Conservation (phyloP, 2,797 vertebrate species). For the Poecilia picta region DNA sequence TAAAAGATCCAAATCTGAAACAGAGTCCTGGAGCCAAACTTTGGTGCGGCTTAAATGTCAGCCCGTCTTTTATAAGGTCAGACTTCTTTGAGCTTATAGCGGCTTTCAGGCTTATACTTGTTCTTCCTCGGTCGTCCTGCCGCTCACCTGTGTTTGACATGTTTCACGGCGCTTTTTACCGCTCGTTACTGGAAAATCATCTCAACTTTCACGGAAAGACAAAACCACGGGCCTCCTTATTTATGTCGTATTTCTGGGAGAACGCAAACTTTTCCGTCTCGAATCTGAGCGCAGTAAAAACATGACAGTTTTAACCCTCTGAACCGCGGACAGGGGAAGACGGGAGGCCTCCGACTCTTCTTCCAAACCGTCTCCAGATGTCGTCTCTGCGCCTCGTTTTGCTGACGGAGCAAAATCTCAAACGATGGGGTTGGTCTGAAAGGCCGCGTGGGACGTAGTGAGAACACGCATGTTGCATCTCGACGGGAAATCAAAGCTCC, state of each 20-base stretch:
- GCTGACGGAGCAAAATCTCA: constrained; percentile 52
- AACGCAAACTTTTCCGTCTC: constrained; percentile 39
- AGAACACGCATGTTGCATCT: constrained; percentile 50
- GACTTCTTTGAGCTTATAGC: constrained; percentile 12
- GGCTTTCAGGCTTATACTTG: constrained; percentile 4
- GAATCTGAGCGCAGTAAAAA: constrained; percentile 24
- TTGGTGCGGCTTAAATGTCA: constrained; percentile 21
- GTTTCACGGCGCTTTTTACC: constrained; percentile 29
- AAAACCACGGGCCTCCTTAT: background rate
- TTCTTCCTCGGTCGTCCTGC: constrained; percentile 35
- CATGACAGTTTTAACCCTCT: constrained; percentile 38
- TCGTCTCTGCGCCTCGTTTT: constrained; percentile 39
- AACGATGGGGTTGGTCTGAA: constrained; percentile 18
- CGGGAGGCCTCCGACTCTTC: constrained; percentile 34
- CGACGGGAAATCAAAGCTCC: constrained; percentile 44
- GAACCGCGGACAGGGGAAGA: constrained; percentile 10
- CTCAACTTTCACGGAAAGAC: constrained; percentile 12
- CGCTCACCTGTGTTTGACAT: constrained; percentile 28
- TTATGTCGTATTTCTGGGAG: background rate
- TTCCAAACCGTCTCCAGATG: constrained; percentile 59
- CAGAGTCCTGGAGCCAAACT: constrained; percentile 20
- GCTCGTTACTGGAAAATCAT: constrained; percentile 5
- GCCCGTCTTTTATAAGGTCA: constrained; percentile 33
- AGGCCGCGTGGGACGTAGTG: constrained; percentile 17
- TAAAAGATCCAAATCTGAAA: constrained; percentile 16